phyloP scores from a whole-genome alignment of 2,113 vertebrate genomes.

The Austrofundulus limnaeus region DNA sequence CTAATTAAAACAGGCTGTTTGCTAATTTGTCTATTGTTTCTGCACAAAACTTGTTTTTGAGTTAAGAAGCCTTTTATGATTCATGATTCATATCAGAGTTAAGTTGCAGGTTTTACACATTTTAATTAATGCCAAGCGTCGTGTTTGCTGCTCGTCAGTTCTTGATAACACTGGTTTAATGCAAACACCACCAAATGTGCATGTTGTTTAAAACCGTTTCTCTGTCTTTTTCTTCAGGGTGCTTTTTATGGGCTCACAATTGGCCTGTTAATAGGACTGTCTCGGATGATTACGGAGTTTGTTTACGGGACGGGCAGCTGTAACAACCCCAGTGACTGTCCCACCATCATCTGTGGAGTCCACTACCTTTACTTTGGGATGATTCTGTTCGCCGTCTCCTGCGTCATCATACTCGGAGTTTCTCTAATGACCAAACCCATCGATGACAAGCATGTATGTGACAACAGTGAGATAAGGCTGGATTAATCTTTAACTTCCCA shows the following conservation, averaged over 20 bases:
- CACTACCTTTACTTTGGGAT: conserved; percentile 96
- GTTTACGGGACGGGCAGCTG: conserved; percentile 89
- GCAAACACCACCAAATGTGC: neutral
- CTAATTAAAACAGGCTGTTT: too few relatives aligned
- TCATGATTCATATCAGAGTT: too few relatives aligned
- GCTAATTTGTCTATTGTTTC: too few relatives aligned
- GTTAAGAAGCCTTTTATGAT: too few relatives aligned
- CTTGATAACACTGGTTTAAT: neutral
- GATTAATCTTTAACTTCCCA: conserved; percentile 20
- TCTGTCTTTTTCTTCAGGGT: conserved; percentile 77
- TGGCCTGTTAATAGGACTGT: conserved; percentile 83
- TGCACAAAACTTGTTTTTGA: too few relatives aligned
- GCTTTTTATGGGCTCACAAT: conserved; percentile 89
- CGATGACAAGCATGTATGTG: conserved; percentile 88
- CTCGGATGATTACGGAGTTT: conserved; percentile 92
- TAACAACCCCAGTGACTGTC: conserved; percentile 83
- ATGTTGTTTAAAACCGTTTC: neutral
- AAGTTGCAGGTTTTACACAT: too few relatives aligned
- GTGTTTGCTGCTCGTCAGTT: neutral
- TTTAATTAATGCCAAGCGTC: too few relatives aligned
- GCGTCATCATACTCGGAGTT: conserved; percentile 77
- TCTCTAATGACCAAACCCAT: conserved; percentile 95
- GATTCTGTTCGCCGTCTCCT: conserved; percentile 81
- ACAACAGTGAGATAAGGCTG: neutral
- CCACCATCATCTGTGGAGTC: conserved; percentile 90